Conservation (phyloP, 37 sponge, comb jelly and placozoan species). For the Aphrocallistes beatrix region DNA sequence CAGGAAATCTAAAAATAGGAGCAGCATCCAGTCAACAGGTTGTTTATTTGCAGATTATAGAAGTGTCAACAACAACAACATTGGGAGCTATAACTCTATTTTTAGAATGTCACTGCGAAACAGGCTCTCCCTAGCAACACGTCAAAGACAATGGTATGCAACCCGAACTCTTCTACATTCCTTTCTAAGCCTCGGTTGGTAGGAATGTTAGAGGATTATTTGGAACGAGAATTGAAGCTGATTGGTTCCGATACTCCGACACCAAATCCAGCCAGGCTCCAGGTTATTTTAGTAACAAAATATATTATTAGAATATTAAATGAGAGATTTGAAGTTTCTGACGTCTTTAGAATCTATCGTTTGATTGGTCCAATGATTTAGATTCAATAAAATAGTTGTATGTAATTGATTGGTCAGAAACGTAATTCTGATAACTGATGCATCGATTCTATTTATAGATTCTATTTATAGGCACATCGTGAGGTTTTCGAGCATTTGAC, state of each 20-base stretch:
- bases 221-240: not conserved
- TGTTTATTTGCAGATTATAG: not conserved
- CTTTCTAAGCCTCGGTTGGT: constrained; percentile 14
- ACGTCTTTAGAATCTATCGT: no score
- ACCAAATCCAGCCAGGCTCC: not conserved
- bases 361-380: no score
- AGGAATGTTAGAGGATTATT: not conserved
- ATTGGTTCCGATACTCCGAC: not conserved
- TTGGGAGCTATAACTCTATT: not conserved
- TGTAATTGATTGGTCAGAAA: no score
- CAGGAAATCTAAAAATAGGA: no score
- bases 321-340: no score
- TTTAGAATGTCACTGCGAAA: not conserved
- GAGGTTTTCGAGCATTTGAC: constrained; percentile 92
- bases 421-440: no score
- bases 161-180: not conserved
- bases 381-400: no score
- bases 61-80: no score
- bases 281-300: constrained; percentile 14
- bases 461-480: constrained; percentile 48
- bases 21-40: not conserved
- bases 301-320: no score
- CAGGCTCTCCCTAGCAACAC: not conserved
- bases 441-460: no score
- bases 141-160: not conserved